Evolutionary conservation across 1,140 invertebrate genomes (phyloP), one percentile per base, ranked within the genome.

Genomic region (Conus betulinus): DNA sequence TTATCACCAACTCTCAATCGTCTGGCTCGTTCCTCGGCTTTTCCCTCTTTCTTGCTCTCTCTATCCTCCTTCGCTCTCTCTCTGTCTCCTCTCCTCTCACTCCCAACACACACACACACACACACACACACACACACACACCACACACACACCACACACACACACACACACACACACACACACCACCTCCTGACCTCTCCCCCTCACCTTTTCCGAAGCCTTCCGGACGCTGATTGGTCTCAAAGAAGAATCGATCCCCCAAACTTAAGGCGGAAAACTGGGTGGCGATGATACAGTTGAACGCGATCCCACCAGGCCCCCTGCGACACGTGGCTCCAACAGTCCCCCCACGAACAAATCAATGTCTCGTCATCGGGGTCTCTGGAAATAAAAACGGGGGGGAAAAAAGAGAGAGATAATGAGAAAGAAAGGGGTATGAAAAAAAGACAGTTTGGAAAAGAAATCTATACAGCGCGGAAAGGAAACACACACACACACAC

Each of bases 191-290:
- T 27, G 8, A 10, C 8, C 74, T 10, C 74, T 8, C 23, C 23
- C 5, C 23, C 74, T 25, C 74, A 17, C 74, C 23, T 27, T 10
- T 20, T 25, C 74, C 23, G 23, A 76, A n/a, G 23, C 74, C 23
- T 20, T 25, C 11, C 8, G 23, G 39, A 39, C 39, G 39, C 39
- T 39, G 39, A 39, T 79, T 79, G 78, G 27, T 79, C 27, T 51
- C 27, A n/a, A 55, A 99, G 98, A 98, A 99, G 95, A 99, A 99
- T 93, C 99, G 96, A 95, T 99, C 99, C 85, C 85, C 99, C 99
- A 89, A 97, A 96, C 89, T 98, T 97, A 27, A 98, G 95, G 94
- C 98, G 97, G 89, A 97, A 95, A 99, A 99, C 95, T 99, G 98
- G 90, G 98, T 98, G 57, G 97, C 98, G 91, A 99, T 98, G 89